A percentile compares a stretch with the other conserved stretches of the same genome.
Evolutionary conservation across 2,888 invertebrate genomes (phyloP).

Genomic region (Lasioglossum vierecki): DNA sequence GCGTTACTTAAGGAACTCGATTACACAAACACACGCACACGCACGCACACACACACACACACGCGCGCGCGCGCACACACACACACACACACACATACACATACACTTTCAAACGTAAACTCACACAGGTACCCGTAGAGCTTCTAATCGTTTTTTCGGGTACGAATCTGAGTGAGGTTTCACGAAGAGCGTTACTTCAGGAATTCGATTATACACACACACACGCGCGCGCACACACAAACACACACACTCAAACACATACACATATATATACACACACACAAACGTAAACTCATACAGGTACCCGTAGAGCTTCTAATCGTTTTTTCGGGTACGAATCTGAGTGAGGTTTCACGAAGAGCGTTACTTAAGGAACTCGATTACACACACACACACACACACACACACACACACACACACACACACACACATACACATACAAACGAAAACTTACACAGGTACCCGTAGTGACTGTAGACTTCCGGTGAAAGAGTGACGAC

Average conservation of each 20-base stretch:
- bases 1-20: slow-evolving; percentile 13
- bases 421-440: background rate
- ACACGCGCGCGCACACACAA: too few species aligned
- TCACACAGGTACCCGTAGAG: too few species aligned
- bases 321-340: background rate
- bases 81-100: too few species aligned
- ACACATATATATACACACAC: too few species aligned
- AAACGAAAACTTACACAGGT: background rate
- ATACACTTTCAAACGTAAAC: too few species aligned
- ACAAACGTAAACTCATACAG: too few species aligned
- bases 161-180: background rate
- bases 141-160: background rate
- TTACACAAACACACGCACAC: too few species aligned
- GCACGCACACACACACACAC: too few species aligned
- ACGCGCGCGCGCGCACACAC: too few species aligned
- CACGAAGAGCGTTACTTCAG: background rate
- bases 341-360: background rate
- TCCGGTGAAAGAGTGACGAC: slow-evolving; percentile 20
- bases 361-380: slow-evolving; percentile 13
- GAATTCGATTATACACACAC: slow-evolving; percentile 19
- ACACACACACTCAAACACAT: too few species aligned
- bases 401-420: too few species aligned
- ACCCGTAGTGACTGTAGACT: slow-evolving; percentile 22
- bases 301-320: too few species aligned
- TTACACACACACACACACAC: background rate